Conservation (phyloP, 2,113 vertebrate genomes). For the Mungos mungo region DNA sequence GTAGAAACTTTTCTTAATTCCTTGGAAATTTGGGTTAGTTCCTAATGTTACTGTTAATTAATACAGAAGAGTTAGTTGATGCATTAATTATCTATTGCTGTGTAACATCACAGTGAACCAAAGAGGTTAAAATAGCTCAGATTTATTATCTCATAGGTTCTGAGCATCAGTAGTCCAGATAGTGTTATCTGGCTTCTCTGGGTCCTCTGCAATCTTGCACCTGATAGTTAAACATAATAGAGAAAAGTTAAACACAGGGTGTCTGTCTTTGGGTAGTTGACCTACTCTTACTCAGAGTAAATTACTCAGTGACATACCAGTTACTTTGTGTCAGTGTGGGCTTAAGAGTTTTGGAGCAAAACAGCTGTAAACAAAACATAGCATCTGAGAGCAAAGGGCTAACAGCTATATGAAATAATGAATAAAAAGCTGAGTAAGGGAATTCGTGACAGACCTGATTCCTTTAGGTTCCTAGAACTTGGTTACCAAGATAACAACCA, state of each 20-base stretch:
- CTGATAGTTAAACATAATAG: conserved; percentile 76
- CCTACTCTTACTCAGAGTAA: conserved; percentile 72
- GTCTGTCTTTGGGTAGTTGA: conserved; percentile 73
- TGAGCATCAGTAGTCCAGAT: background rate
- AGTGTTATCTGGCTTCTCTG: background rate
- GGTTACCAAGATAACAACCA: background rate
- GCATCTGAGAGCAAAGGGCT: conserved; percentile 63
- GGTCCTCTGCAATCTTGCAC: conserved; percentile 60
- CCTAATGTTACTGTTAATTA: background rate
- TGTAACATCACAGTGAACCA: background rate
- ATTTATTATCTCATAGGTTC: background rate
- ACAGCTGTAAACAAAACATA: conserved; percentile 69
- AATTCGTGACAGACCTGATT: conserved; percentile 31
- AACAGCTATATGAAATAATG: conserved; percentile 31
- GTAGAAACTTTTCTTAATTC: background rate
- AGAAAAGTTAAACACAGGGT: conserved; percentile 79
- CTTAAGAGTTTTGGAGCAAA: conserved; percentile 70
- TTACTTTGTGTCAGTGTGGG: conserved; percentile 68
- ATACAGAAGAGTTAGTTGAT: background rate
- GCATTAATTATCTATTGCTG: background rate
- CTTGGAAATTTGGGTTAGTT: background rate
- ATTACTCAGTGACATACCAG: conserved; percentile 49
- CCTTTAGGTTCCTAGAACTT: conserved; percentile 38
- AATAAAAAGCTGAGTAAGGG: conserved; percentile 57
- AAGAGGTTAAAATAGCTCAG: background rate